A percentile compares a stretch with the other conserved stretches of the same genome.
These are phyloP conservation scores for Gobiocypris rarus DNA, from an alignment of 2,113 vertebrate genomes.

Conservation along the genomic window DNA sequence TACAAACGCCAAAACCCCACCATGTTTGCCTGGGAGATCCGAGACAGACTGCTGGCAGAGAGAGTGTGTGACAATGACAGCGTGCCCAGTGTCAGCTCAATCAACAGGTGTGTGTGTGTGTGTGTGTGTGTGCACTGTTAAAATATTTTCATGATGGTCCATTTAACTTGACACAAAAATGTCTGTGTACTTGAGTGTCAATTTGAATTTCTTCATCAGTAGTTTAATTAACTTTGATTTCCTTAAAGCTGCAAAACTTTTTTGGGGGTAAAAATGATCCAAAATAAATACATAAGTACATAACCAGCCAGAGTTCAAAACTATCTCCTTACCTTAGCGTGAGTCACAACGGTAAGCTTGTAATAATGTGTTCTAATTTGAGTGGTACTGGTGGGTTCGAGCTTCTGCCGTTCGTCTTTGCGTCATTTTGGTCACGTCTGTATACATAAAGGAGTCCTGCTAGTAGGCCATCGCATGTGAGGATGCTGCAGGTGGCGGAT, in stretches of 20 bases:
- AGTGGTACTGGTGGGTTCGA: too few species aligned
- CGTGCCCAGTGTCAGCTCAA: constrained; percentile 97
- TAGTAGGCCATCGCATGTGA: too few species aligned
- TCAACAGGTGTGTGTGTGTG: constrained; percentile 95
- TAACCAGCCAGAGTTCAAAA: too few species aligned
- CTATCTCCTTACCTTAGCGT: too few species aligned
- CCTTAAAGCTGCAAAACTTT: not conserved
- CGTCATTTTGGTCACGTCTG: too few species aligned
- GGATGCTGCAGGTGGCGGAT: too few species aligned
- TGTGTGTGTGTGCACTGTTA: constrained; percentile 3
- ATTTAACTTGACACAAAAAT: not conserved
- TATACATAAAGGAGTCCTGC: too few species aligned
- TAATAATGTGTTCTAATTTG: too few species aligned
- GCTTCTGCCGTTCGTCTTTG: too few species aligned
- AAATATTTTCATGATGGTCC: not conserved
- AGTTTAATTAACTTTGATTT: not conserved
- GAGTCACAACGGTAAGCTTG: too few species aligned
- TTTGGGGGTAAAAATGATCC: too few species aligned
- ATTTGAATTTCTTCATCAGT: not conserved
- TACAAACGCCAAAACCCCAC: constrained; percentile 99
- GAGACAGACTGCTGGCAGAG: constrained; percentile 94
- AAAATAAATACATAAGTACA: too few species aligned
- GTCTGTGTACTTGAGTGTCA: not conserved
- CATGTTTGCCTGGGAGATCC: constrained; percentile 99
- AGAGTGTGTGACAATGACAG: constrained; percentile 98